Percentiles rank a stretch among this genome's conserved stretches.
Evolutionary conservation across 2,888 invertebrate species (phyloP).

Genomic region (Lathronympha strigana): DNA sequence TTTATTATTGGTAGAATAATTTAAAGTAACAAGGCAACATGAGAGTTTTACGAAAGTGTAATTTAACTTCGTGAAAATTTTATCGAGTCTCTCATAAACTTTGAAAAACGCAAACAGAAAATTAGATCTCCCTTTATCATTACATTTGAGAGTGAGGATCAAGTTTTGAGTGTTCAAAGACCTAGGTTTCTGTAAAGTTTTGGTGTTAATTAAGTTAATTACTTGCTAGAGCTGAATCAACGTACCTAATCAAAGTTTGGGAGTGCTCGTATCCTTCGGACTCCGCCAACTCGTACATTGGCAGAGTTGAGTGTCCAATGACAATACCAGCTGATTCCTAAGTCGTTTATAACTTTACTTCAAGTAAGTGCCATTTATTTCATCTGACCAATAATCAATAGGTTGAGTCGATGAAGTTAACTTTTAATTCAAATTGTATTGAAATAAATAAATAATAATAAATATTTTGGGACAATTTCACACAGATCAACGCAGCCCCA

Average conservation of each 20-base stretch:
- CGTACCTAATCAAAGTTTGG: slow-evolving; percentile 10
- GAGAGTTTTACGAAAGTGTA: slow-evolving; percentile 24
- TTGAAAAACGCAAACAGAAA: slow-evolving; percentile 19
- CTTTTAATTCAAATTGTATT: no score
- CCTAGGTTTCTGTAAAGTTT: slow-evolving; percentile 12
- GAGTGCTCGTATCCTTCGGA: slow-evolving; percentile 4
- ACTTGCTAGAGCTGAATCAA: slow-evolving; percentile 1
- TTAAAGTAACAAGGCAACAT: slow-evolving; percentile 17
- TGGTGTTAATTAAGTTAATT: slow-evolving; percentile 14
- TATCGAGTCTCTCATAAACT: slow-evolving; percentile 20
- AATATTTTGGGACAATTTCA: no score
- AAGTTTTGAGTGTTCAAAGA: slow-evolving; percentile 12
- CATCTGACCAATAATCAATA: no score
- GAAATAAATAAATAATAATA: no score
- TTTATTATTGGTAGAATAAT: slow-evolving; percentile 20
- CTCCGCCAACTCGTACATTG: neutral
- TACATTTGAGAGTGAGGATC: neutral
- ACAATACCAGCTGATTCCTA: neutral
- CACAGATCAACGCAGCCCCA: no score
- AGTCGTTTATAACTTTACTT: neutral
- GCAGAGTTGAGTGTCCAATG: slow-evolving; percentile 4
- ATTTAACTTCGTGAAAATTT: slow-evolving; percentile 22
- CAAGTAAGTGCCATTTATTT: no score
- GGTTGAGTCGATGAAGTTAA: no score
- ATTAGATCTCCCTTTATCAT: slow-evolving; percentile 10